phyloP scores from a whole-genome alignment of 2,888 invertebrate genomes.

The Stenodema calcarata region DNA sequence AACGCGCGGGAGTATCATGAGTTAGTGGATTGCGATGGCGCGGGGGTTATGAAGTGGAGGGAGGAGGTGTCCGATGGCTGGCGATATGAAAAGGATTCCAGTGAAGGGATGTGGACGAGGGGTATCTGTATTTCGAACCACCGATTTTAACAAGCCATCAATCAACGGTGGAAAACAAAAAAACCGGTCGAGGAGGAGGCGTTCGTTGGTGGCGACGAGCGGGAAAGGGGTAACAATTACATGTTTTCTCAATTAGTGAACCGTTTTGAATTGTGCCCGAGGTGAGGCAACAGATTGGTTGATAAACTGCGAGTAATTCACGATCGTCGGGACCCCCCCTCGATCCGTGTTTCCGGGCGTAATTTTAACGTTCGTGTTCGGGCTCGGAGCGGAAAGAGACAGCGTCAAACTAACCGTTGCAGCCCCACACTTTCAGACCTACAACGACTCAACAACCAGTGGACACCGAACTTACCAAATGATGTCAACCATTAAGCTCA shows the following conservation, averaged over 20 bases:
- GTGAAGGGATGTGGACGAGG: not conserved
- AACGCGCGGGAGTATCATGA: too few relatives aligned
- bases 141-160: constrained; percentile 18
- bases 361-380: not conserved
- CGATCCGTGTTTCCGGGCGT: not conserved
- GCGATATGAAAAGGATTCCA: not conserved
- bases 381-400: too few relatives aligned
- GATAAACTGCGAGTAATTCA: constrained; percentile 33
- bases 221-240: not conserved
- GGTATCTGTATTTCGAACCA: not conserved
- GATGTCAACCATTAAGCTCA: too few relatives aligned
- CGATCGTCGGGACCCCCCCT: not conserved
- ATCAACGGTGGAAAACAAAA: not conserved
- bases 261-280: constrained; percentile 19
- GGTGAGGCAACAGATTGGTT: constrained; percentile 40
- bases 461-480: too few relatives aligned
- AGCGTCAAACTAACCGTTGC: too few relatives aligned
- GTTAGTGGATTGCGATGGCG: too few relatives aligned
- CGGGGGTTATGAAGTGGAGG: not conserved
- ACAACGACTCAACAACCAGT: too few relatives aligned
- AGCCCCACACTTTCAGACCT: too few relatives aligned
- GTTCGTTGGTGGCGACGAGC: not conserved
- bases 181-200: not conserved
- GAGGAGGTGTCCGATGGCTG: not conserved
- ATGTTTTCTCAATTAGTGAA: constrained; percentile 36